These are phyloP conservation scores for Ploceus nigricollis DNA, from an alignment of 2,113 vertebrate species.

Conservation along the genomic window DNA sequence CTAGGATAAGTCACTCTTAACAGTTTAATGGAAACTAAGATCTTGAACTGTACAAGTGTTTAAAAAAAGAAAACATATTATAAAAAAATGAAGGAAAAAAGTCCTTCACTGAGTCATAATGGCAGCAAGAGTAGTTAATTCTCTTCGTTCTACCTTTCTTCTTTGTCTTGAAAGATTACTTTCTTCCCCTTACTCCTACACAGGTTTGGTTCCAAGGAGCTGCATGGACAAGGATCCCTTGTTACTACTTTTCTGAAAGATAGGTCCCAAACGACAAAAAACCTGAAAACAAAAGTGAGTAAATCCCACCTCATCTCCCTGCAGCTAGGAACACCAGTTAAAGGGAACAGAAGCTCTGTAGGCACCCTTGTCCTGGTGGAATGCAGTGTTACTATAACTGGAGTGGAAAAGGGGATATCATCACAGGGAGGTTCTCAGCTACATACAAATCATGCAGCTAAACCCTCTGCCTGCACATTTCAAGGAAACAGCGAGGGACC, in stretches of 20 bases:
- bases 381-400: not conserved
- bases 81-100: not conserved
- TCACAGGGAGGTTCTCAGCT: not conserved
- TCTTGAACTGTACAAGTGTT: not conserved
- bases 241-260: not conserved
- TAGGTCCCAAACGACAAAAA: not conserved
- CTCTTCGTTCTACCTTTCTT: not conserved
- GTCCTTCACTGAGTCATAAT: not conserved
- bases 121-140: not conserved
- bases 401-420: not conserved
- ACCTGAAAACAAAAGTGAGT: not conserved
- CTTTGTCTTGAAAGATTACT: not conserved
- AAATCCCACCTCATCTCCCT: not conserved
- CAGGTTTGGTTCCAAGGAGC: not conserved
- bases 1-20: not conserved
- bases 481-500: not conserved
- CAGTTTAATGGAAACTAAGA: not conserved
- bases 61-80: not conserved
- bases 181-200: not conserved
- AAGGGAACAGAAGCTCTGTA: not conserved
- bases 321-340: not conserved
- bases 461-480: not conserved
- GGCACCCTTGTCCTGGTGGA: not conserved
- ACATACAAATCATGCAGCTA: accelerated
- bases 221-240: not conserved